phyloP scores from a whole-genome alignment of 2,113 vertebrate genomes.

The Aegithalos caudatus region DNA sequence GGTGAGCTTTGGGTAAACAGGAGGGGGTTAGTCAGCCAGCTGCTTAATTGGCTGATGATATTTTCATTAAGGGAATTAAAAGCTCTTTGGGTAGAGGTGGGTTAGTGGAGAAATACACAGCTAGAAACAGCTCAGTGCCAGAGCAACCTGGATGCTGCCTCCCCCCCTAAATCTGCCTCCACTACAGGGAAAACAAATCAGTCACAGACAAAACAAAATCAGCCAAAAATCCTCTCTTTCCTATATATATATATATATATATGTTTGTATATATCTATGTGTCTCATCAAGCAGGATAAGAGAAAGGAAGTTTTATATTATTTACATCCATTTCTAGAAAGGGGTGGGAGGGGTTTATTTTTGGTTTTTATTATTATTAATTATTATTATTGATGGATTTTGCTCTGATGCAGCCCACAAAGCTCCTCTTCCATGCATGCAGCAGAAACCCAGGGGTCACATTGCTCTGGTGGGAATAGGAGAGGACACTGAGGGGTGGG shows the following conservation, averaged over 20 bases:
- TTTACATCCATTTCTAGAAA: constrained; percentile 20
- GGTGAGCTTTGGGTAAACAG: constrained; percentile 11
- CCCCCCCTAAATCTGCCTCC: neutral
- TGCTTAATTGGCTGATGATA: neutral
- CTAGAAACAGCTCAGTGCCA: neutral
- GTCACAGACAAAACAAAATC: neutral
- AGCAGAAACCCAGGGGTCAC: neutral
- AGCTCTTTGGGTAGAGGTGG: neutral
- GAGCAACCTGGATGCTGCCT: neutral
- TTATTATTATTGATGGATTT: neutral
- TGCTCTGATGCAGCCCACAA: neutral
- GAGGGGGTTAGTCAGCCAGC: neutral
- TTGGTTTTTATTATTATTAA: neutral
- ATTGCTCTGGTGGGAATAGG: accelerated
- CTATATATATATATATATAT: neutral
- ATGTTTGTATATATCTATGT: accelerated
- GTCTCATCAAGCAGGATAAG: neutral
- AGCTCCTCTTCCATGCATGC: accelerated
- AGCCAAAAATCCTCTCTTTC: neutral
- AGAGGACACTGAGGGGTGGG: accelerated
- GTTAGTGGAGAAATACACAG: neutral
- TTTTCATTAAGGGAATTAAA: constrained; percentile 7
- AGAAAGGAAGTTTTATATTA: neutral
- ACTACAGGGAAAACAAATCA: neutral
- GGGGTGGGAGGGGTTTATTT: neutral